Evolutionary conservation across 2,113 vertebrate genomes (phyloP), one percentile per base, ranked within the genome.

Genomic region (Kobus ellipsiprymnus): DNA sequence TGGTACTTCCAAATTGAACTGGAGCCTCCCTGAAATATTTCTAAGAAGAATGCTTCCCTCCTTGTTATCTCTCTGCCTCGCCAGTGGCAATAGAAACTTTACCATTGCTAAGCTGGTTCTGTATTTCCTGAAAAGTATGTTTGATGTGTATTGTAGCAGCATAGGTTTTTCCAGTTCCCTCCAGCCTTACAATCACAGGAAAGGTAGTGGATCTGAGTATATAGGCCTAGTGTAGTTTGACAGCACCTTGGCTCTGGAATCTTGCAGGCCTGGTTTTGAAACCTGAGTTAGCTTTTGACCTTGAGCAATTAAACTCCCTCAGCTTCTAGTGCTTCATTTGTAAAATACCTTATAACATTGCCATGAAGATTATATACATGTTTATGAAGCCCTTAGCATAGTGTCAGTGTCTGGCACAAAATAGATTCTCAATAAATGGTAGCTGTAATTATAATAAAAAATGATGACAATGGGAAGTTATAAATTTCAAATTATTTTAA

Each of bases 1-100:
- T 98, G 85, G 91, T 97, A 48, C 98, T 98, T 98, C 97, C 95
- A 91, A 95, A 94, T 90, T 96, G 97, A 98, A 96, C 87, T 74
- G 93, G 96, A 97, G 74, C 98, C 94, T 98, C 96, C 97, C 96
- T 98, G 97, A 95, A 98, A 97, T 98, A 95, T 98, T 97, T 98
- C 54, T 90, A 62, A 97, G 90, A 97, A 97, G 97, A 94, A 97
- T 96, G 83, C 94, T 98, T 98, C 97, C 91, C 33, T 30, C 88
- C 83, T 86, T 6, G 5, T 96, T 95, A 96, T 96, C 93, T 90
- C 23, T 27, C 80, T 82, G 59, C 48, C 93, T 98, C 14, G 62
- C 95, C 96, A 54, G 91, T 67, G 94, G 95, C 87, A 82, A 71
- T 46, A 81, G 84, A 90, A 92, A 78, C 54, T 91, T 60, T n/a